These are phyloP conservation scores for Galeopterus variegatus DNA, from an alignment of 2,113 vertebrate genomes.

Conservation along the genomic window DNA sequence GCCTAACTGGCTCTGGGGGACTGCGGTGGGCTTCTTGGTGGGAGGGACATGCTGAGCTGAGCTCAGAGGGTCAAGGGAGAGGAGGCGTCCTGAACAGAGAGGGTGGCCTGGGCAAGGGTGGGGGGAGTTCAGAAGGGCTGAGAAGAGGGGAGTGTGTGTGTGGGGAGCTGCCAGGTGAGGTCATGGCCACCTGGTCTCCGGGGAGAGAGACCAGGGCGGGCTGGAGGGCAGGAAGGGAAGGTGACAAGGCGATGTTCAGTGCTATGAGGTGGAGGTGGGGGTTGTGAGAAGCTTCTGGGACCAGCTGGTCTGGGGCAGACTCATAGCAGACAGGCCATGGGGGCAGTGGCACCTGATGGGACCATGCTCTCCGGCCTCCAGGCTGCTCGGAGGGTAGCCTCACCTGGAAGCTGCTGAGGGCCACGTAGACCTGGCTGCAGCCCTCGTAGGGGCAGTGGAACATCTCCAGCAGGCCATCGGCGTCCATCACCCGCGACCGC, in stretches of 20 bases:
- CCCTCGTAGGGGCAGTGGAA: conserved; percentile 96
- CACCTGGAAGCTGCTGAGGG: conserved; percentile 97
- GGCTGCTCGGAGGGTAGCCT: background rate
- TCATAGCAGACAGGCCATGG: background rate
- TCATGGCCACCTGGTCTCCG: background rate
- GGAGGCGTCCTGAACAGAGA: background rate
- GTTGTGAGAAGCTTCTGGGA: background rate
- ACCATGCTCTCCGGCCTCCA: too few species aligned
- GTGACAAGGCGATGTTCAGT: background rate
- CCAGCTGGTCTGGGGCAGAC: background rate
- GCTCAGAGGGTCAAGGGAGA: too few species aligned
- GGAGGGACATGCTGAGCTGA: too few species aligned
- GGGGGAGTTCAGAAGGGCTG: background rate
- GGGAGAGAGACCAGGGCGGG: background rate
- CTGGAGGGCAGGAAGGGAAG: background rate
- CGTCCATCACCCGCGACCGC: conserved; percentile 91
- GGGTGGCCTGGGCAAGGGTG: background rate
- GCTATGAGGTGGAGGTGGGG: background rate
- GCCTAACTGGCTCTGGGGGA: too few species aligned
- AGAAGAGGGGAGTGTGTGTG: too few species aligned
- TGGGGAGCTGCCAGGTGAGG: background rate
- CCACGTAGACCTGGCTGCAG: conserved; percentile 95
- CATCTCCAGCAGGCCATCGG: conserved; percentile 94
- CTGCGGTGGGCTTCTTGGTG: background rate
- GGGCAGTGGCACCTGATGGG: too few species aligned